phyloP scores from a whole-genome alignment of 2,797 vertebrate species.

The Silurus aristotelis region DNA sequence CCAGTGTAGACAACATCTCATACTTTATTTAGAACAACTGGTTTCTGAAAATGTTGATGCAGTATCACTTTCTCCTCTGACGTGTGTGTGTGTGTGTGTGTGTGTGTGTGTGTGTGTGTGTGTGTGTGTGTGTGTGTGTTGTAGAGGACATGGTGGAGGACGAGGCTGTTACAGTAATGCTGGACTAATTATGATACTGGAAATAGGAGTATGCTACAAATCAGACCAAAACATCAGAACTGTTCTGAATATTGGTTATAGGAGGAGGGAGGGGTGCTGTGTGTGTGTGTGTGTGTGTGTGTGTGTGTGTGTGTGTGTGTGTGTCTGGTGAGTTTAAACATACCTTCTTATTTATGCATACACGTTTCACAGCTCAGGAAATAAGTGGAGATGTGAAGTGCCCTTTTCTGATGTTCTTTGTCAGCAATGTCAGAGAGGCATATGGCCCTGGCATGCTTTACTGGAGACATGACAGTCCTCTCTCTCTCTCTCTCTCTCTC shows the following conservation, averaged over 20 bases:
- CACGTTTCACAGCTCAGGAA: slow-evolving; percentile 40
- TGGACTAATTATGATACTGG: slow-evolving; percentile 29
- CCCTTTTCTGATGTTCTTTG: slow-evolving; percentile 47
- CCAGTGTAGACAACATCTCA: no score
- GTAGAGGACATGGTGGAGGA: slow-evolving; percentile 22
- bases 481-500: not conserved
- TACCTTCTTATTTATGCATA: slow-evolving; percentile 39
- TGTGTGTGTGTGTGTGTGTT: not conserved
- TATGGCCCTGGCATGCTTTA: slow-evolving; percentile 64
- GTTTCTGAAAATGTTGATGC: slow-evolving; percentile 17
- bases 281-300: not conserved
- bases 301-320: no score
- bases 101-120: slow-evolving; percentile 5
- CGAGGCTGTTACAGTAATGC: slow-evolving; percentile 19
- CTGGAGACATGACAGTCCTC: slow-evolving; percentile 49
- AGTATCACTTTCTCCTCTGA: slow-evolving; percentile 23
- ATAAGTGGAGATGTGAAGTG: slow-evolving; percentile 40
- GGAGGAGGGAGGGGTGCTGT: not conserved
- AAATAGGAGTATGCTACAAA: slow-evolving; percentile 22
- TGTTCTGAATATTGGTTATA: not conserved
- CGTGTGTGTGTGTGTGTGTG: not conserved
- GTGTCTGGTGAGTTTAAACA: not conserved
- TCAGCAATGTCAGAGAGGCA: slow-evolving; percentile 50
- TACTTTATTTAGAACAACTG: not conserved
- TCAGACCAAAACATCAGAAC: slow-evolving; percentile 27